Evolutionary conservation across 2,113 vertebrate genomes (phyloP), one percentile per base, ranked within the genome.

Genomic region (Fulmarus glacialis): DNA sequence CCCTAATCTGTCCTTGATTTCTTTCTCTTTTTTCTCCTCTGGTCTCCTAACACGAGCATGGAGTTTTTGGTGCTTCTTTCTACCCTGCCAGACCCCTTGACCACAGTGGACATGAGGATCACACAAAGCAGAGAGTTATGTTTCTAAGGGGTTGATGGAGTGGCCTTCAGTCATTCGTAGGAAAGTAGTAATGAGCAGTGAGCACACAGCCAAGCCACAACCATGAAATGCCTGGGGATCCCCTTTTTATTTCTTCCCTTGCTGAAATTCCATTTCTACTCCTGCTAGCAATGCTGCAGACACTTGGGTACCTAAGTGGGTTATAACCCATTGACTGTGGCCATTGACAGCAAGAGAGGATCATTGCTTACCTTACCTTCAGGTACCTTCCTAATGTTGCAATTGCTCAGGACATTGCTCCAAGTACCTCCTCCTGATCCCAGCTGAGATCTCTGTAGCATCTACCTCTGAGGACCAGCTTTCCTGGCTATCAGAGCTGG

Each of bases 11-110:
- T 9, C 43, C 53, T 70, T 62, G 5, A 36, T 36, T 89, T 67
- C 22, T 47, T 63, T 58, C n/a, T 40, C 4, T 40, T 72, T 58
- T 71, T 58, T 9, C 24, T 68, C 12, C 20, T 30, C 40, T 36
- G 20, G 4, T 45, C 6, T 87, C 15, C 17, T 42, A 42, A 50
- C 2, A 29, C 0, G 3, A 87, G 1, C 1, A 3, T 43, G n/a
- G 20, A 52, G 30, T 2, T 55, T 75, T 38, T 3, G 1, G 15
- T 40, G 32, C 20, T 78, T 32, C 34, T 73, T 3, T 48, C 17
- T 79, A 66, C 9, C 5, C 20, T 34, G 70, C 8, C n/a, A 22
- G 13, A 12, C 7, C 11, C 38, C 22, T 32, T 52, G 64, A 43
- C 20, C n/a, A 30, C 8, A 21, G 22, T 1, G 20, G 9, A 8